phyloP scores from a whole-genome alignment of 2,888 invertebrate genomes.

The Cetonia aurata region DNA sequence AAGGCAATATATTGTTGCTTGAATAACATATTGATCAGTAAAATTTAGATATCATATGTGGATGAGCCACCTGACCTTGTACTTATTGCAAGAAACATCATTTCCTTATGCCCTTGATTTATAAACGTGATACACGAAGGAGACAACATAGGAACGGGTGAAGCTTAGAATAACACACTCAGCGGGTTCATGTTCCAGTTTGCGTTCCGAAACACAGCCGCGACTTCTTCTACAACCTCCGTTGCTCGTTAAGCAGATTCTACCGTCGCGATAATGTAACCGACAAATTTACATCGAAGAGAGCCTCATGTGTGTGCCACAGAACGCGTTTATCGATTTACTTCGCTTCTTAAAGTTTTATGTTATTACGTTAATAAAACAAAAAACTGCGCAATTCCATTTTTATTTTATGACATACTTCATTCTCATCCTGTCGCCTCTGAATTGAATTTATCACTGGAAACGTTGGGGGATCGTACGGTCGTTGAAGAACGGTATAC shows the following conservation, averaged over 20 bases:
- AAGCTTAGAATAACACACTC: conserved; percentile 55
- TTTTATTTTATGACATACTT: no score
- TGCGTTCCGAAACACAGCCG: conserved; percentile 47
- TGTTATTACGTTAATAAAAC: no score
- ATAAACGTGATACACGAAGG: conserved; percentile 55
- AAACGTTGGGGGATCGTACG: not conserved
- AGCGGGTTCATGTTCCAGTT: conserved; percentile 54
- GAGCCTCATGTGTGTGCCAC: not conserved
- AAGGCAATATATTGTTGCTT: no score
- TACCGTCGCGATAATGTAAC: conserved; percentile 44
- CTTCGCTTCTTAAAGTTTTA: not conserved
- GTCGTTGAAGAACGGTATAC: no score
- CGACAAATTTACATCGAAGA: conserved; percentile 33
- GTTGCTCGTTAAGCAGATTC: conserved; percentile 47
- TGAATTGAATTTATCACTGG: conserved; percentile 5
- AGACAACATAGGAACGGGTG: conserved; percentile 53
- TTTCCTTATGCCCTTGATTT: conserved; percentile 52
- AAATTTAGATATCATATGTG: not conserved
- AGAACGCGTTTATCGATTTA: conserved; percentile 13
- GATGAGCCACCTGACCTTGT: not conserved
- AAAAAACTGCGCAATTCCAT: no score
- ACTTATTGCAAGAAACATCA: conserved; percentile 29
- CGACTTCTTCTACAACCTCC: conserved; percentile 39
- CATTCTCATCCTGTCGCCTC: conserved; percentile 1
- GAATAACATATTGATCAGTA: not conserved